phyloP scores from a whole-genome alignment of 2,113 vertebrate genomes.

The Bos taurus region ARS-UCD2.0 NC_037354.1:13983001-13983500 shows the following conservation, averaged over 20 bases:
- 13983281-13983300: not conserved
- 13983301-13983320: not conserved
- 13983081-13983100: constrained; percentile 27
- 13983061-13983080: not conserved
- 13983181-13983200: constrained; percentile 14
- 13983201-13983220: not conserved
- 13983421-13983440: not conserved
- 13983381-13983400: not conserved
- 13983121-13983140: not conserved
- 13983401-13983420: not conserved
- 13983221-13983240: not conserved
- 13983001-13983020: not conserved
- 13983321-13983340: not conserved
- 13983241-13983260: not conserved
- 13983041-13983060: constrained; percentile 25
- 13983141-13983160: not conserved
- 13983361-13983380: not conserved
- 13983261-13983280: not conserved
- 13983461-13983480: not conserved
- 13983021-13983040: not conserved
- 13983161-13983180: not conserved
- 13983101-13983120: not conserved
- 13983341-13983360: not conserved
- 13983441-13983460: not conserved
- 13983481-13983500: not conserved